phyloP scores from a whole-genome alignment of 2,888 invertebrate genomes.

The Pharmacophagus antenor region DNA sequence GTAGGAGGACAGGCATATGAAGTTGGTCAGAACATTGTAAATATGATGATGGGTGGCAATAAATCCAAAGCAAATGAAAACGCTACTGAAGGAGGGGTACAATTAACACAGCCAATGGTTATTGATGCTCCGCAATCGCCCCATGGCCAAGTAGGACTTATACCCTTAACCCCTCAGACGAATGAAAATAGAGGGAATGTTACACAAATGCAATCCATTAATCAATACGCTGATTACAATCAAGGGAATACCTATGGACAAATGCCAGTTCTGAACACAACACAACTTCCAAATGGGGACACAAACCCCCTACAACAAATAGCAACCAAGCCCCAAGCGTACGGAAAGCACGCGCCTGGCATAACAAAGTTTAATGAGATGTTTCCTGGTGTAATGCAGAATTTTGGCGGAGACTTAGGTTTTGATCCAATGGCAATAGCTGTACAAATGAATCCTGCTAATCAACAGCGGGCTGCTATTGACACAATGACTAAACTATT shows the following conservation, averaged over 20 bases:
- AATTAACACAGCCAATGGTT: constrained; percentile 37
- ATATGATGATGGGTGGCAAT: constrained; percentile 53
- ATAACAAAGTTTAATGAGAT: constrained; percentile 66
- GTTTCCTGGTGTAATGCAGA: constrained; percentile 66
- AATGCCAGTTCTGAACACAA: constrained; percentile 12
- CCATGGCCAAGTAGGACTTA: constrained; percentile 40
- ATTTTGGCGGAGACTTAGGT: constrained; percentile 53
- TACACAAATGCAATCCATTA: constrained; percentile 1
- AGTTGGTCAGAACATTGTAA: constrained; percentile 61
- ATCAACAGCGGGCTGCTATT: constrained; percentile 58
- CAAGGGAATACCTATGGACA: constrained; percentile 15
- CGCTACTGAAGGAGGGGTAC: constrained; percentile 32
- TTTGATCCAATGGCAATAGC: constrained; percentile 75
- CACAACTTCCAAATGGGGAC: constrained; percentile 2
- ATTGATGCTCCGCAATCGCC: constrained; percentile 46
- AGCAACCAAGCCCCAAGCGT: constrained; percentile 15
- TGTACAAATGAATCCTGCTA: constrained; percentile 73
- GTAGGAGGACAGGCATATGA: constrained; percentile 41
- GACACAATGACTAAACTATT: constrained; percentile 58
- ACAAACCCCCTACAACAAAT: constrained; percentile 9
- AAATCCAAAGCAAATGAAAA: constrained; percentile 34
- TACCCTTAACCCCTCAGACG: constrained; percentile 33
- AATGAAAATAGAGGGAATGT: constrained; percentile 28
- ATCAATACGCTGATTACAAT: constrained; percentile 9
- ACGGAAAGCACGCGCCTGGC: constrained; percentile 52